Evolutionary conservation across 1,140 invertebrate genomes (phyloP).

Genomic region (Neelides sp.): DNA sequence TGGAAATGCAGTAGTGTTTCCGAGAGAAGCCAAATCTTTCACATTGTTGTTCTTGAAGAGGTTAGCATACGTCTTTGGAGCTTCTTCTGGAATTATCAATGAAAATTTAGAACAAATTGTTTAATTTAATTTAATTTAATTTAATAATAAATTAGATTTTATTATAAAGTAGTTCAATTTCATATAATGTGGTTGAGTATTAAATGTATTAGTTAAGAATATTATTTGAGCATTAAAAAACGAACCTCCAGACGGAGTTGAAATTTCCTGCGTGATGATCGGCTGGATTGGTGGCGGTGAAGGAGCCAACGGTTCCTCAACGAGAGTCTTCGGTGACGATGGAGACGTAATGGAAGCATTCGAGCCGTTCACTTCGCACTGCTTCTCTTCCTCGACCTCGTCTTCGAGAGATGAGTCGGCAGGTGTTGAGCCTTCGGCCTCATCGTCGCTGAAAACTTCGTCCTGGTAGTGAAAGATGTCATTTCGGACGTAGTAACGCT

Average conservation of each 20-base stretch:
- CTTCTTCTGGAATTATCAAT: conserved; percentile 1
- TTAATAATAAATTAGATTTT: no score
- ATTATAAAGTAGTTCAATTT: no score
- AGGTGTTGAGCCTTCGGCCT: conserved; percentile 20
- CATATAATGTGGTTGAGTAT: no score
- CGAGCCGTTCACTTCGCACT: conserved; percentile 28
- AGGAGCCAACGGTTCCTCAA: background rate
- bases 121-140: no score
- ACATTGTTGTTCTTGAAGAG: conserved; percentile 24
- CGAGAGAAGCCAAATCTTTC: no score
- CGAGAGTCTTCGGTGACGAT: conserved; percentile 7
- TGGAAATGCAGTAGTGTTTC: no score
- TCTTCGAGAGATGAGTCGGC: conserved; percentile 31
- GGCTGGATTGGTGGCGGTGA: background rate
- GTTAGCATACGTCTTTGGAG: conserved; percentile 28
- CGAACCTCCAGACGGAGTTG: no score
- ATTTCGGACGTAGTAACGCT: conserved; percentile 96
- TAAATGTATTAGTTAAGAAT: no score
- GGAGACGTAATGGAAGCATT: background rate
- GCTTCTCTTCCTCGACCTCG: conserved; percentile 27
- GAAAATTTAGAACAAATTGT: background rate
- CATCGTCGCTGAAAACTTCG: conserved; percentile 62
- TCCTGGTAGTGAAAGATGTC: conserved; percentile 97
- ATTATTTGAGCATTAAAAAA: no score
- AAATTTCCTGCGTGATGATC: no score